Base-by-base conservation (phyloP, 2,113 vertebrate genomes). In the Phycodurus eques region DNA sequence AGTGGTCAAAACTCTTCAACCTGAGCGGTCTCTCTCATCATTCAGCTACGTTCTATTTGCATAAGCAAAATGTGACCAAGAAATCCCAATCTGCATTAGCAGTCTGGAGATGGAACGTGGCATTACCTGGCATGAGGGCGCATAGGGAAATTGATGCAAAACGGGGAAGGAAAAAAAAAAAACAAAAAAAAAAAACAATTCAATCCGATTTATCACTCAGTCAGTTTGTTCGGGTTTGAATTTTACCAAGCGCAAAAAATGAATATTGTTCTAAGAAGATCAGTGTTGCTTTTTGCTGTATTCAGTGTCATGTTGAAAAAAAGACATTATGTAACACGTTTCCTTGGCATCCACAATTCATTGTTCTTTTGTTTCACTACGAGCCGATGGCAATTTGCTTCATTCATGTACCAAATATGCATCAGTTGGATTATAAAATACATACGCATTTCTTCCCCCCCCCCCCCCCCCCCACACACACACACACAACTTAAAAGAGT, bases 41-140 rank as follows among this genome's bases (percentile, higher is more conserved):
- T 46, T 65, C 71, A 82, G 85, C 81, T 87, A 89, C 86, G 83
- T 72, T 75, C 31, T 70, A 74, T 82, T 76, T 76, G 74, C 79
- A 81, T 80, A 68, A 86, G 67, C 19, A 53, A 77, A 80, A 77
- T 69, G 72, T 84, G 72, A 49, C 49, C 13, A 44, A 68, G 83
- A 73, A 60, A 84, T 87, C 79, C 80, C 73, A 83, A 68, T 83
- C 79, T 79, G 81, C 68, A 51, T 62, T 71, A 66, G 68, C 33
- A n/a, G 35, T 17, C 42, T 73, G 67, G 46, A 68, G 70, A 79
- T 61, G 71, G 74, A 75, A 54, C 70, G 46, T 56, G 67, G 69
- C 67, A 75, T 75, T n/a, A 49, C 42, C 47, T 8, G 35, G 8
- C 57, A 61, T 31, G 56, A 17, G 22, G 10, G 13, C 1, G 56